phyloP scores from a whole-genome alignment of 2,888 invertebrate genomes.

The Drosophila mimica region DNA sequence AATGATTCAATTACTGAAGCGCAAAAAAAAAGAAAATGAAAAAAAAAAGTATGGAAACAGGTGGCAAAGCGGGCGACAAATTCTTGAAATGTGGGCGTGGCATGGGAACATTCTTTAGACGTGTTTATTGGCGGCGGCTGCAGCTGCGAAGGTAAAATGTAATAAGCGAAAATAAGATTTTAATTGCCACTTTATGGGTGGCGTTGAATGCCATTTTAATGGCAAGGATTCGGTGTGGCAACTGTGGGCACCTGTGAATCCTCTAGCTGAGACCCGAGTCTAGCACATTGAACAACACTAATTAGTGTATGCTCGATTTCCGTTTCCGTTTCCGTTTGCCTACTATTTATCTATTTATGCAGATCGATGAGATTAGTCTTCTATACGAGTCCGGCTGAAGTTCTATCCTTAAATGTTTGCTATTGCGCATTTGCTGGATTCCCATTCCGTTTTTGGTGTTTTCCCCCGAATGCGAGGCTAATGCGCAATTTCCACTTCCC shows the following conservation, averaged over 20 bases:
- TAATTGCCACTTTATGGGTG: constrained; percentile 75
- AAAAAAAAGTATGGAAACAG: constrained; percentile 59
- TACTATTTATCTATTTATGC: constrained; percentile 5
- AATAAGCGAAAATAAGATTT: constrained; percentile 81
- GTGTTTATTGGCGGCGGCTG: constrained; percentile 70
- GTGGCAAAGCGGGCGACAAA: constrained; percentile 70
- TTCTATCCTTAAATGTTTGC: constrained; percentile 34
- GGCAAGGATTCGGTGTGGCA: constrained; percentile 12
- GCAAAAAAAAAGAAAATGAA: constrained; percentile 25
- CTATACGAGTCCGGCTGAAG: not conserved
- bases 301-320: constrained; percentile 39
- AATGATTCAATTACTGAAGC: constrained; percentile 76
- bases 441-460: constrained; percentile 39
- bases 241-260: constrained; percentile 18
- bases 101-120: constrained; percentile 64
- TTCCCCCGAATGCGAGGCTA: constrained; percentile 42
- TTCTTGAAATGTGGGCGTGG: constrained; percentile 52
- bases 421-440: constrained; percentile 48
- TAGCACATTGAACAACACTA: constrained; percentile 33
- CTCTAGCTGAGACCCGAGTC: not conserved
- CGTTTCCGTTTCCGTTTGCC: constrained; percentile 11
- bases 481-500: constrained; percentile 59
- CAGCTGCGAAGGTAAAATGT: constrained; percentile 64
- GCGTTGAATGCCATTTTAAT: constrained; percentile 72
- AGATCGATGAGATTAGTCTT: constrained; percentile 17